phyloP scores from a whole-genome alignment of 2,113 vertebrate genomes.

The Lates calcarifer region DNA sequence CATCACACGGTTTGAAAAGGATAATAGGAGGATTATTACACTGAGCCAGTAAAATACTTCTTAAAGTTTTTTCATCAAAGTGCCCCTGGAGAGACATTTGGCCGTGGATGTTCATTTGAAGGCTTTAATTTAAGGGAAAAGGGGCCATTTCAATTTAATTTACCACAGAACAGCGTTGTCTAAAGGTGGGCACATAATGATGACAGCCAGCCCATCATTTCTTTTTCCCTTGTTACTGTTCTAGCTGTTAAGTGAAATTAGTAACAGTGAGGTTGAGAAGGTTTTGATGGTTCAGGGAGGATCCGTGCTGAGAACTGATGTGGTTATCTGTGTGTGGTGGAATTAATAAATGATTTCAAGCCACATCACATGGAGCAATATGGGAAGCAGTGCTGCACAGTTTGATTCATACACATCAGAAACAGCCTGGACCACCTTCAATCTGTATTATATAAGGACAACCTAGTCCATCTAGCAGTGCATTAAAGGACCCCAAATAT shows the following conservation, averaged over 20 bases:
- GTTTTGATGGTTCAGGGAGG: constrained; percentile 24
- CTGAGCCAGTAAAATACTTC: constrained; percentile 28
- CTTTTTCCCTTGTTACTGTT: constrained; percentile 6
- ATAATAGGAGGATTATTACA: constrained; percentile 55
- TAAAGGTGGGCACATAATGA: constrained; percentile 27
- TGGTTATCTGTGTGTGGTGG: constrained; percentile 28
- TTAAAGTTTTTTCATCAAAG: constrained; percentile 43
- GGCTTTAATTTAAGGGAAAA: constrained; percentile 39
- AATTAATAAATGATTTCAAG: constrained; percentile 28
- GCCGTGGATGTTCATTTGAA: constrained; percentile 34
- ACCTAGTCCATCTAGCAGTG: neutral
- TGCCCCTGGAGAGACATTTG: constrained; percentile 33
- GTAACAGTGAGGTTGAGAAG: constrained; percentile 18
- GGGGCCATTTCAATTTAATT: constrained; percentile 36
- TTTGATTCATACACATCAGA: constrained; percentile 37
- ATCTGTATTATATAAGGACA: constrained; percentile 7
- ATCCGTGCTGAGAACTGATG: constrained; percentile 36
- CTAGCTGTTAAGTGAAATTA: constrained; percentile 38
- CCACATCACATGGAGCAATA: constrained; percentile 32
- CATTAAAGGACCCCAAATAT: neutral
- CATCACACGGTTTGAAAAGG: constrained; percentile 38
- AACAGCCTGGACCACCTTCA: neutral
- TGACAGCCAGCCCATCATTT: constrained; percentile 7
- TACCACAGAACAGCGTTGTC: constrained; percentile 12
- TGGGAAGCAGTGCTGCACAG: constrained; percentile 17